Percentiles rank a stretch among this genome's conserved stretches.
phyloP scores from a whole-genome alignment of 2,888 invertebrate species.

The Apomyelois bistriatella region DNA sequence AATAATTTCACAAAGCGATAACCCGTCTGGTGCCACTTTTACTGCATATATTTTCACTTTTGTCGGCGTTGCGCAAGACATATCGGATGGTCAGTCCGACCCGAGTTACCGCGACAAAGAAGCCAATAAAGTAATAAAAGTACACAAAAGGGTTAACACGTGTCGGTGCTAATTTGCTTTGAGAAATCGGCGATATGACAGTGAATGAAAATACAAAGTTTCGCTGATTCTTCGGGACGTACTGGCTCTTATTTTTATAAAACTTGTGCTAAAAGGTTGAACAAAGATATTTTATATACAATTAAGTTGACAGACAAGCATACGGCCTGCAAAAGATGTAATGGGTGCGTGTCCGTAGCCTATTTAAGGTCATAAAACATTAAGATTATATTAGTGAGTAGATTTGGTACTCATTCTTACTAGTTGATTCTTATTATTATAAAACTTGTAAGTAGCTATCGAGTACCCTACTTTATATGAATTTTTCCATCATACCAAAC shows the following conservation, averaged over 20 bases:
- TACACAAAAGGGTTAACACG: conserved; percentile 69
- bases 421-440: too few relatives aligned
- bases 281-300: too few relatives aligned
- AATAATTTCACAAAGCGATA: conserved; percentile 30
- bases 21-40: conserved; percentile 46
- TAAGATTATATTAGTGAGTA: too few relatives aligned
- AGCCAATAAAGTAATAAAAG: conserved; percentile 58
- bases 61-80: conserved; percentile 66
- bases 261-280: not conserved
- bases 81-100: conserved; percentile 21
- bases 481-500: too few relatives aligned
- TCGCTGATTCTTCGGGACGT: conserved; percentile 22
- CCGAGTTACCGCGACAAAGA: conserved; percentile 33
- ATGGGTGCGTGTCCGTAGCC: too few relatives aligned
- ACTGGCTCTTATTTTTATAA: not conserved
- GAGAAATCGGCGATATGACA: conserved; percentile 44
- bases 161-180: conserved; percentile 68
- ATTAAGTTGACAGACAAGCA: too few relatives aligned
- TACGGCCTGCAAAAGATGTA: too few relatives aligned
- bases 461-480: too few relatives aligned
- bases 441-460: too few relatives aligned
- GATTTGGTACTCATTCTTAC: too few relatives aligned
- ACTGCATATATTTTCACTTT: conserved; percentile 69
- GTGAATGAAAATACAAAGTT: conserved; percentile 31
- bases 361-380: too few relatives aligned